Percentiles rank a stretch among this genome's conserved stretches.
phyloP scores from a whole-genome alignment of 1,140 invertebrate species.

The Acyrthosiphon pisum region DNA sequence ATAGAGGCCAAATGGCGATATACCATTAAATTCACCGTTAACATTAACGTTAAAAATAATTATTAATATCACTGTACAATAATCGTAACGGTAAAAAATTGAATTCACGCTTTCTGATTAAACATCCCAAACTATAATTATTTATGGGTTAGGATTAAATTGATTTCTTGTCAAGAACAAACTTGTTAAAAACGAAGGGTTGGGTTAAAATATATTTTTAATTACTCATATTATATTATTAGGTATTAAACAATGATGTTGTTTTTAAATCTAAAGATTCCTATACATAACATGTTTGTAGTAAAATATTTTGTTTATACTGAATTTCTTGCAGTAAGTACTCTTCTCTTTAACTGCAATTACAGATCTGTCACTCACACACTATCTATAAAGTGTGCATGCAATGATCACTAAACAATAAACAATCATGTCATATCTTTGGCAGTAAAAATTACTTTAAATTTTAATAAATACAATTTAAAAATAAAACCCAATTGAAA shows the following conservation, averaged over 20 bases:
- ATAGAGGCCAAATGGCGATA: neutral
- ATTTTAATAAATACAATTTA: neutral
- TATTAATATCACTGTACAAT: neutral
- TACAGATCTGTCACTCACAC: neutral
- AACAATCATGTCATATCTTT: neutral
- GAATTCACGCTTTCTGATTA: neutral
- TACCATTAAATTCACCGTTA: neutral
- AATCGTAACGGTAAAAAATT: neutral
- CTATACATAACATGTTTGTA: neutral
- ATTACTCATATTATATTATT: neutral
- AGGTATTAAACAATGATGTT: neutral
- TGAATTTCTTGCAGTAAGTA: neutral
- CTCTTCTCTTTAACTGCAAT: neutral
- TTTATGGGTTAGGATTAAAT: neutral
- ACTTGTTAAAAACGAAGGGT: neutral
- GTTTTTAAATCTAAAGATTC: neutral
- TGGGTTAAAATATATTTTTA: neutral
- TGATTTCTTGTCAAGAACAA: neutral
- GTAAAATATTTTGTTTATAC: neutral
- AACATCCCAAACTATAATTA: neutral
- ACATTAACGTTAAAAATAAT: neutral
- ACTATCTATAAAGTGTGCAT: neutral
- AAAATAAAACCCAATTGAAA: neutral
- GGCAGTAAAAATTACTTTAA: neutral
- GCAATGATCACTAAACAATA: neutral